These are phyloP conservation scores for Epistrophe eligans DNA, from an alignment of 2,888 invertebrate species.

Conservation along the genomic window DNA sequence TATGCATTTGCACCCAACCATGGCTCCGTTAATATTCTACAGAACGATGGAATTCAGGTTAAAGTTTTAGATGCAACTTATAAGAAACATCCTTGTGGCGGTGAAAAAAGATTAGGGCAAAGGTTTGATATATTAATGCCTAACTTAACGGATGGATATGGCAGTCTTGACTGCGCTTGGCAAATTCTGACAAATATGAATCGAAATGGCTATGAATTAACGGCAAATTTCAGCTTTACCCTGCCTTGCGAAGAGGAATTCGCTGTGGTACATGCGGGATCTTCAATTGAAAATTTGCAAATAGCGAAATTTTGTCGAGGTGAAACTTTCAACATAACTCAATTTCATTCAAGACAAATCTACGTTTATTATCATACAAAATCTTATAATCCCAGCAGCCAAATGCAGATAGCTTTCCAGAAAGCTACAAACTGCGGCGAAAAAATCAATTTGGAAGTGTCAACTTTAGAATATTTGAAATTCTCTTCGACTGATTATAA, in stretches of 20 bases:
- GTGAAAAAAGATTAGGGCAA: slow-evolving; percentile 83
- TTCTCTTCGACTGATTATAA: slow-evolving; percentile 85
- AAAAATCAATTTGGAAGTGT: slow-evolving; percentile 67
- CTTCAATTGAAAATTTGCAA: slow-evolving; percentile 80
- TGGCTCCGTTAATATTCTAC: slow-evolving; percentile 77
- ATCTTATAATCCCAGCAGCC: slow-evolving; percentile 68
- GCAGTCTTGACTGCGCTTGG: slow-evolving; percentile 90
- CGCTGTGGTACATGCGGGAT: slow-evolving; percentile 85
- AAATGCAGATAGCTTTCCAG: slow-evolving; percentile 74
- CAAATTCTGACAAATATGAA: slow-evolving; percentile 81
- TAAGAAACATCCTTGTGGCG: slow-evolving; percentile 89
- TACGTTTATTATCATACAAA: slow-evolving; percentile 89
- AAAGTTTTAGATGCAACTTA: slow-evolving; percentile 84
- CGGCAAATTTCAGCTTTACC: slow-evolving; percentile 85
- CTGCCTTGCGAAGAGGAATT: slow-evolving; percentile 86
- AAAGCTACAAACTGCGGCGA: slow-evolving; percentile 86
- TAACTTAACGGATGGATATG: slow-evolving; percentile 78
- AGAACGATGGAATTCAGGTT: slow-evolving; percentile 67
- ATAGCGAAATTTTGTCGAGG: slow-evolving; percentile 86
- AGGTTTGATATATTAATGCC: slow-evolving; percentile 81
- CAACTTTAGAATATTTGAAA: slow-evolving; percentile 44
- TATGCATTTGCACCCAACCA: slow-evolving; percentile 73
- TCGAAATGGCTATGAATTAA: slow-evolving; percentile 81
- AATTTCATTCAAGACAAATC: slow-evolving; percentile 81
- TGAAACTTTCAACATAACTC: slow-evolving; percentile 63